Percentiles rank a stretch among this genome's conserved stretches.
Evolutionary conservation across 2,888 invertebrate genomes (phyloP).

Genomic region (Dryococelus australis): DNA sequence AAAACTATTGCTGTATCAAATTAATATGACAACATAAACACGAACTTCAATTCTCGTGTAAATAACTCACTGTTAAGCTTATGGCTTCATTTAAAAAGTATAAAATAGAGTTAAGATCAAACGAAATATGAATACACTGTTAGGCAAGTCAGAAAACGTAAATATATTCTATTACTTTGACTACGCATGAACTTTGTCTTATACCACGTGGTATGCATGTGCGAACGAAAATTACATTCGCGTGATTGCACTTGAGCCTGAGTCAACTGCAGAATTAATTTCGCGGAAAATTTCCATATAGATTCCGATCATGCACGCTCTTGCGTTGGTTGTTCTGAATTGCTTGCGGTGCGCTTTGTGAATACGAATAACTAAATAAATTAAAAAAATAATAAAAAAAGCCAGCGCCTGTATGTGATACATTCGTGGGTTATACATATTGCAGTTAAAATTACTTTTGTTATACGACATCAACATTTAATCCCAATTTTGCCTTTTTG

Average conservation of each 20-base stretch:
- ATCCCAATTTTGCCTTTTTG: neutral
- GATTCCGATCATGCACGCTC: slow-evolving; percentile 16
- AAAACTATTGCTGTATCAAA: too few relatives aligned
- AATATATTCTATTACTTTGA: neutral
- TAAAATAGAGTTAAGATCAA: too few relatives aligned
- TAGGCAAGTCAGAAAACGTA: too few relatives aligned
- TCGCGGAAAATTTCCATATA: neutral
- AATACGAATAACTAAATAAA: neutral
- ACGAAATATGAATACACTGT: too few relatives aligned
- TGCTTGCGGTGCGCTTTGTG: neutral
- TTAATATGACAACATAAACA: too few relatives aligned
- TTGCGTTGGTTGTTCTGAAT: neutral
- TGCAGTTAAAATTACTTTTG: neutral
- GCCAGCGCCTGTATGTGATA: neutral
- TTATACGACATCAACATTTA: neutral
- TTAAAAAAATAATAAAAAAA: too few relatives aligned
- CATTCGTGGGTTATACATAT: neutral
- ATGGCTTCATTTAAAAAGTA: too few relatives aligned
- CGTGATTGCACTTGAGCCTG: neutral
- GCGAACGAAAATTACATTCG: neutral
- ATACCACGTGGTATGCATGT: neutral
- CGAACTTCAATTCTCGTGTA: too few relatives aligned
- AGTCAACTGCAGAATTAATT: neutral
- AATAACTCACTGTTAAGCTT: too few relatives aligned
- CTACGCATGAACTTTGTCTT: neutral